A percentile compares a stretch with the other conserved stretches of the same genome.
Conservation (phyloP, 1,140 invertebrate species). For the Araneus ventricosus region DNA sequence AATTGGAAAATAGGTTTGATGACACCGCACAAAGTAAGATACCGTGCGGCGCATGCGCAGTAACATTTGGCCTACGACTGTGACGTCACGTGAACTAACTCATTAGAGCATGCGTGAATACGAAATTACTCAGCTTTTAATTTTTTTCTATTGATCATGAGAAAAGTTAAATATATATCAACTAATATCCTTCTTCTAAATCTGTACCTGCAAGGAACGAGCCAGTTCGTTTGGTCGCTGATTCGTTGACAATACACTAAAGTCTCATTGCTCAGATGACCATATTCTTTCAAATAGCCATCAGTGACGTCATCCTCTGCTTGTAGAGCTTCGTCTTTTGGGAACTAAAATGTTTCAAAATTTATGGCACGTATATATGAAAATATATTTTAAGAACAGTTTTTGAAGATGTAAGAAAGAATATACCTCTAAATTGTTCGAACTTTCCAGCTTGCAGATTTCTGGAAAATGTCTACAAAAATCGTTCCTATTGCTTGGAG, state of each 20-base stretch:
- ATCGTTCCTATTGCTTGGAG: background rate
- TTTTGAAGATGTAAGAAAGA: background rate
- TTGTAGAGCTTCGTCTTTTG: background rate
- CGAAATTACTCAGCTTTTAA: no score
- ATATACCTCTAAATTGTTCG: background rate
- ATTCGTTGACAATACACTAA: constrained; percentile 17
- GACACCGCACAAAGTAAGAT: no score
- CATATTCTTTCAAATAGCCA: constrained; percentile 40
- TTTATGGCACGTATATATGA: background rate
- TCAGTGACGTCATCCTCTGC: background rate
- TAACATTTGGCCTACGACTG: no score
- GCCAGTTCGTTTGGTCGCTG: background rate
- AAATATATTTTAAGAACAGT: background rate
- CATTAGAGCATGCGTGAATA: no score
- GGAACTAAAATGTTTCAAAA: constrained; percentile 22
- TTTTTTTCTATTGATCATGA: no score
- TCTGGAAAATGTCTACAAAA: constrained; percentile 45
- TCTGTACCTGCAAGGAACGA: background rate
- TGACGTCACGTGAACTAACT: no score
- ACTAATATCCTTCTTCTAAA: background rate
- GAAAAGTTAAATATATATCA: no score
- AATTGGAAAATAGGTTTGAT: no score
- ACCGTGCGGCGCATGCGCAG: no score
- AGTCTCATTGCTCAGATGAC: background rate
- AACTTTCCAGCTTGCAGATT: background rate